Evolutionary conservation across 2,888 invertebrate species (phyloP), one percentile per base, ranked within the genome.

Genomic region (Agrochola macilenta): DNA sequence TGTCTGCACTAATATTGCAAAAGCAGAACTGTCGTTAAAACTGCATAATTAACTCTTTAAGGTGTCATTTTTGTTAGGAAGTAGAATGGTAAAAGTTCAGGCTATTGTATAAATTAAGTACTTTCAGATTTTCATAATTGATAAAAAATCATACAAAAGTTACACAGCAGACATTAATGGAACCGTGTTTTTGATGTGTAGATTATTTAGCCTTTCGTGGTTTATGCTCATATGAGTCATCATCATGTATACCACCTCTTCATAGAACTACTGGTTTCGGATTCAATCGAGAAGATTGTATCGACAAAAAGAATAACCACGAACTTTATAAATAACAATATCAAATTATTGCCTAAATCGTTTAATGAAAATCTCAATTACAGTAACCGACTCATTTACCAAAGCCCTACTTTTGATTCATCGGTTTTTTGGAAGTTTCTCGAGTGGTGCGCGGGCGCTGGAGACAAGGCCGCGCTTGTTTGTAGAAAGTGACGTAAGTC

Each of bases 401-500:
- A 4, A 43, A 86, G 64, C 30, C 65, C 52, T 65, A 66, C 69
- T 84, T 83, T 39, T 26, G 2, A 63, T 63, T 71, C 52, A 65
- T 68, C n/a, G 43, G 52, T 74, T 85, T 83, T 69, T 83, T 61
- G 64, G 69, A 65, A 70, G 70, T 87, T 84, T 81, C 69, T 72
- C 57, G 73, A 76, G 60, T 30, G 9, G 65, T 79, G 82, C 66
- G 68, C 69, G 17, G 65, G 74, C 61, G 81, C 76, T 64, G 17
- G 30, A 46, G 73, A 77, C 89, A 88, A 90, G 89, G 89, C 81
- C 81, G 81, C 71, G 70, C 14, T 52, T 78, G 84, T 81, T 82
- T 74, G 85, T 87, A 87, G 89, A 91, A 89, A 91, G 89, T 89
- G 83, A 87, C 82, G 84, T 89, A 79, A 82, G 78, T 66, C 77